These are phyloP conservation scores for Crotalus horridus DNA, from an alignment of 2,113 vertebrate species.

Conservation along the genomic window DNA sequence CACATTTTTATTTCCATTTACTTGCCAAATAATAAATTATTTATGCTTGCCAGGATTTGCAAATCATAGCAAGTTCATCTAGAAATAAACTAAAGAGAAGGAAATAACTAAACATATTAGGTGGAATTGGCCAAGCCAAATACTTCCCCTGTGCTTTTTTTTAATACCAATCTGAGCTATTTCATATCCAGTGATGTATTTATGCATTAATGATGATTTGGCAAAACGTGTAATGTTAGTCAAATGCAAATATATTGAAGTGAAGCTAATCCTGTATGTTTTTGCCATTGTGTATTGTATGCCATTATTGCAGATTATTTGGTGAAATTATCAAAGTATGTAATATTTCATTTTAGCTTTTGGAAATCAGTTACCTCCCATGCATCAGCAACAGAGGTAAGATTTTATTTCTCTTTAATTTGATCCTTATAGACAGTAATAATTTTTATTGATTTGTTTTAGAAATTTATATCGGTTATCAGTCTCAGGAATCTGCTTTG, in stretches of 20 bases:
- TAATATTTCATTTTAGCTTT: constrained; percentile 77
- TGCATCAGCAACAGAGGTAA: constrained; percentile 93
- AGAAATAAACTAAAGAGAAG: neutral
- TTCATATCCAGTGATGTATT: neutral
- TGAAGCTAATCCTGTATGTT: neutral
- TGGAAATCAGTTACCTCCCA: constrained; percentile 81
- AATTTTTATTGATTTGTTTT: neutral
- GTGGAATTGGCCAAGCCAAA: neutral
- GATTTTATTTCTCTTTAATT: neutral
- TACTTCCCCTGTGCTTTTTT: neutral
- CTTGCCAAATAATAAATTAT: neutral
- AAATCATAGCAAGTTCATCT: neutral
- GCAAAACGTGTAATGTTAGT: neutral
- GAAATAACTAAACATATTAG: neutral
- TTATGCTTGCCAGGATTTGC: neutral
- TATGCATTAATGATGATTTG: neutral
- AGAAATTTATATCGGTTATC: neutral
- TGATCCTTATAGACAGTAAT: neutral
- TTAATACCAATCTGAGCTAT: neutral
- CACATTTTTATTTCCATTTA: neutral
- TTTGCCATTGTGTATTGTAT: neutral
- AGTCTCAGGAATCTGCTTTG: neutral
- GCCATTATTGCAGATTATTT: neutral
- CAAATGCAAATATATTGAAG: neutral
- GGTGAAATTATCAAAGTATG: constrained; percentile 28